These are phyloP conservation scores for Dipodomys spectabilis DNA, from an alignment of 2,113 vertebrate genomes.

Conservation along the genomic window DNA sequence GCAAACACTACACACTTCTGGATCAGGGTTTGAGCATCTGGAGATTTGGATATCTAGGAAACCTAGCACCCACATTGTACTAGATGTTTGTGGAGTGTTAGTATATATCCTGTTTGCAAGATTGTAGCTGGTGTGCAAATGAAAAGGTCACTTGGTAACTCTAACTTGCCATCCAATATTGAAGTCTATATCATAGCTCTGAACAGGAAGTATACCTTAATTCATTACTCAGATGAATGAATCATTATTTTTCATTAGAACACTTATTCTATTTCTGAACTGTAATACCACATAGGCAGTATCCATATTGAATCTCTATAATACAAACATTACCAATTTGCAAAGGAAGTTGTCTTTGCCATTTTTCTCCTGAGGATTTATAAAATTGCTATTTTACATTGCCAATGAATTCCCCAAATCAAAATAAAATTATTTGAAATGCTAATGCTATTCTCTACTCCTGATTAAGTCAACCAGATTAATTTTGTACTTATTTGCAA, in stretches of 20 bases:
- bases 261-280: not conserved
- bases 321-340: slow-evolving; percentile 8
- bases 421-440: slow-evolving; percentile 73
- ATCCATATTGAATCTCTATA: not conserved
- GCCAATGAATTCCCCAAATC: slow-evolving; percentile 62
- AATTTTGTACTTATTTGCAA: slow-evolving; percentile 75
- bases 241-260: not conserved
- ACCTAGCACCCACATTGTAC: too few relatives aligned
- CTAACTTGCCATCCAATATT: not conserved
- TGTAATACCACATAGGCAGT: not conserved
- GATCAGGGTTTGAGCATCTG: too few relatives aligned
- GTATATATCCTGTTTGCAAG: not conserved
- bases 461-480: slow-evolving; percentile 71
- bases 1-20: not conserved
- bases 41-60: not conserved
- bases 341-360: slow-evolving; percentile 14
- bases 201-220: not conserved
- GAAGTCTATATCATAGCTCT: not conserved
- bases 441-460: slow-evolving; percentile 67
- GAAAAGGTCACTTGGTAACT: not conserved
- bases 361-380: slow-evolving; percentile 43
- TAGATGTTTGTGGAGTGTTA: not conserved
- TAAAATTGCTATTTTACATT: slow-evolving; percentile 67
- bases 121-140: not conserved
- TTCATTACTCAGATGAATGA: accelerated